Base-by-base conservation (phyloP, 2,888 invertebrate species). In the Tetropium fuscum region DNA sequence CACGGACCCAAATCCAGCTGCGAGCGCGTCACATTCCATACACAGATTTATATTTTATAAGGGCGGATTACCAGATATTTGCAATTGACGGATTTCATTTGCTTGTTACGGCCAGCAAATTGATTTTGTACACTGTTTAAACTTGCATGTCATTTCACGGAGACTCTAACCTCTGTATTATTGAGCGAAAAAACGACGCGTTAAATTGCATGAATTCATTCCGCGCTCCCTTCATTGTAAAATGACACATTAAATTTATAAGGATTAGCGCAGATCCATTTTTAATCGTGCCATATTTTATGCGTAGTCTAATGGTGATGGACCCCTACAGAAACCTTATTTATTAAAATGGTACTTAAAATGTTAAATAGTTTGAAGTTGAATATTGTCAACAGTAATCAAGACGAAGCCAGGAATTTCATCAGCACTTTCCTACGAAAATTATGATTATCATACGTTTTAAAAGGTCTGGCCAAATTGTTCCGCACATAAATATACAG, bases 1-100 rank as follows among this genome's bases (percentile, higher is more conserved):
- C 15, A 30, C 41, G 45, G 32, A 58, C 47, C 58, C 57, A 70
- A 72, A 72, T 73, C 74, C 74, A 64, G 73, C 74, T 75, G 72
- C 64, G 73, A 74, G 71, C 68, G 71, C 74, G 74, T 74, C 76
- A 72, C 75, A 76, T 77, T 77, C 77, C 76, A 73, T 73, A 74
- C 70, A 71, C 76, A 73, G 74, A 75, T 76, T 75, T 76, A 74
- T 74, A 75, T 74, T 74, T 74, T 74, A 73, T 74, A 73, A 74
- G 73, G 74, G 72, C 60, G 74, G 74, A 74, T 76, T 76, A 76
- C 67, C 70, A 72, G 74, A 75, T 76, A 74, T 71, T 74, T 74
- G 74, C 74, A 68, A 73, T 71, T 72, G 75, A 75, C 74, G 74
- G 71, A 71, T 71, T 71, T 71, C 69, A 72, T 74, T 72, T 68